These are phyloP conservation scores for Aleiodes testaceus DNA, from an alignment of 2,888 invertebrate species.

Conservation along the genomic window DNA sequence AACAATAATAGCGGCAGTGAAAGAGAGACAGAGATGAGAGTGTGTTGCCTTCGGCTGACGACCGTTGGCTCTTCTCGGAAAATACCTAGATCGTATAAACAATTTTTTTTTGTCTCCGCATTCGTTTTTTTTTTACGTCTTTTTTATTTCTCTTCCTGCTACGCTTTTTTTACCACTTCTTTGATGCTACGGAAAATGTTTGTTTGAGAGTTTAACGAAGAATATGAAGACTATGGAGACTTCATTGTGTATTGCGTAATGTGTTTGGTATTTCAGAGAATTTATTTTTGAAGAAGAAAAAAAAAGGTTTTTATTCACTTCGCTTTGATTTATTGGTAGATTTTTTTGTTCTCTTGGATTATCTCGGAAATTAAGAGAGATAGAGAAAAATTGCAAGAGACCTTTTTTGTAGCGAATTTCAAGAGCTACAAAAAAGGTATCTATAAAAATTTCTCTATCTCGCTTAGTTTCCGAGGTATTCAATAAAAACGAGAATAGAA, in stretches of 20 bases:
- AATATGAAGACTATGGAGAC: not conserved
- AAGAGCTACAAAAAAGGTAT: too few relatives aligned
- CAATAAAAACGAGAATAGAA: too few relatives aligned
- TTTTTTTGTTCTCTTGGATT: not conserved
- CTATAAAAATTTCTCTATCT: too few relatives aligned
- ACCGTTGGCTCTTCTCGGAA: constrained; percentile 64
- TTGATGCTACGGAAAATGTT: too few relatives aligned
- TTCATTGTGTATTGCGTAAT: not conserved
- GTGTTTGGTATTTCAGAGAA: constrained; percentile 13
- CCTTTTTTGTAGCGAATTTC: too few relatives aligned
- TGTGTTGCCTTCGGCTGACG: constrained; percentile 56
- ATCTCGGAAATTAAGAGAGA: too few relatives aligned
- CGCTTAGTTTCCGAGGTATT: too few relatives aligned
- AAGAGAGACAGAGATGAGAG: constrained; percentile 48
- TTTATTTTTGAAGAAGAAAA: too few relatives aligned
- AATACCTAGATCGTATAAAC: constrained; percentile 56
- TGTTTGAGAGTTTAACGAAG: too few relatives aligned
- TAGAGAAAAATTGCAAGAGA: too few relatives aligned
- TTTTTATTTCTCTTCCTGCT: not conserved
- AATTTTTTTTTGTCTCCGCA: constrained; percentile 8
- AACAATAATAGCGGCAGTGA: constrained; percentile 63
- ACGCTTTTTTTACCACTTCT: constrained; percentile 2
- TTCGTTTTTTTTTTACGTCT: not conserved
- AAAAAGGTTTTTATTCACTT: not conserved
- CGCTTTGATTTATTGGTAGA: not conserved